A percentile compares a stretch with the other conserved stretches of the same genome.
phyloP scores from a whole-genome alignment of 2,113 vertebrate genomes.

The Urocolius indicus region DNA sequence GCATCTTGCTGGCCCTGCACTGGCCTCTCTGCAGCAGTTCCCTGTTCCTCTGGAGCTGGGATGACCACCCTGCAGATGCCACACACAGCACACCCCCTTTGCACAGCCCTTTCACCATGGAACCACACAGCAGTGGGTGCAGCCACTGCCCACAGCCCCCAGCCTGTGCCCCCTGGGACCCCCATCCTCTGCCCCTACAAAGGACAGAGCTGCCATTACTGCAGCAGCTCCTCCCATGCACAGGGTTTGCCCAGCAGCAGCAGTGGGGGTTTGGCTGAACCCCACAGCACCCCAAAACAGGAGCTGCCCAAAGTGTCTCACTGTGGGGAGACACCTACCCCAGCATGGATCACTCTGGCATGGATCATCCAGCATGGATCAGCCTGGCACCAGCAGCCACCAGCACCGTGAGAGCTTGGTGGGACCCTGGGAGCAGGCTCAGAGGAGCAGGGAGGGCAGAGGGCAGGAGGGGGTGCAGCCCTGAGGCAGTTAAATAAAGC shows the following conservation, averaged over 20 bases:
- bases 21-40: too few relatives aligned
- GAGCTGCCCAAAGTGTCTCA: background rate
- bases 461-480: background rate
- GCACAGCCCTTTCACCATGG: background rate
- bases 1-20: too few relatives aligned
- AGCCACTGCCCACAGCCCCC: background rate
- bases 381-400: background rate
- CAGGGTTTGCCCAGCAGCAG: background rate
- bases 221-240: background rate
- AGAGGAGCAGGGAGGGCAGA: background rate
- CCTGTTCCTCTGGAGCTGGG: too few relatives aligned
- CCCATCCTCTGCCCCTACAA: rapidly evolving
- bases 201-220: background rate
- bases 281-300: background rate
- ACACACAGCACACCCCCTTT: background rate
- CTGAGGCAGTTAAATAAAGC: background rate
- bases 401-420: rapidly evolving
- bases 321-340: rapidly evolving
- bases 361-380: too few relatives aligned
- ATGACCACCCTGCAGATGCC: background rate
- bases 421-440: background rate
- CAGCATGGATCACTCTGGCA: rapidly evolving
- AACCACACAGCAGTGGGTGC: background rate
- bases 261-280: background rate
- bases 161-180: rapidly evolving